These are phyloP conservation scores for Chroicocephalus ridibundus DNA, from an alignment of 2,113 vertebrate genomes.

Conservation along the genomic window DNA sequence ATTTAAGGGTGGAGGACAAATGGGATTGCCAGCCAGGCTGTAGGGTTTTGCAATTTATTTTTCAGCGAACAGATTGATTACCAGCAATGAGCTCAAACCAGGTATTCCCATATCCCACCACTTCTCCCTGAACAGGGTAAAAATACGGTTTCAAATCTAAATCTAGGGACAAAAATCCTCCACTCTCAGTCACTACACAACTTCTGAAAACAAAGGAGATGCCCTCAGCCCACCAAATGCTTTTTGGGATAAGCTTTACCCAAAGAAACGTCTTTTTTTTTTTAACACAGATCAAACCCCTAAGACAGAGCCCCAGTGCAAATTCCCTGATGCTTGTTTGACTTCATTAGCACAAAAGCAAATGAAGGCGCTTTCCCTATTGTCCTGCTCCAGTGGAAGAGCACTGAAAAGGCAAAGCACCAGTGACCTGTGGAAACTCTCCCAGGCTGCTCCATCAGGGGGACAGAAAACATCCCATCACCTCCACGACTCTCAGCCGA, in stretches of 20 bases:
- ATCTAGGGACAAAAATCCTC: background rate
- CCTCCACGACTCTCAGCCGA: background rate
- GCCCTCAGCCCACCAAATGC: background rate
- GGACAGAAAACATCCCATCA: background rate
- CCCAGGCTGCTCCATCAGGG: constrained; percentile 1
- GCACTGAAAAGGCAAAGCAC: constrained; percentile 38
- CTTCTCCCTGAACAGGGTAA: background rate
- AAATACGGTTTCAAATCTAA: background rate
- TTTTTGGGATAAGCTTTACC: constrained; percentile 28
- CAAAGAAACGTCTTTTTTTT: background rate
- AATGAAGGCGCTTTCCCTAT: constrained; percentile 34
- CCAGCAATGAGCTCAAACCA: background rate
- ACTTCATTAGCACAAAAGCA: constrained; percentile 58
- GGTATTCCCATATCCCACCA: background rate
- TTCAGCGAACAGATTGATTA: background rate
- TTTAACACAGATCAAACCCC: background rate
- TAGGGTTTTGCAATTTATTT: background rate
- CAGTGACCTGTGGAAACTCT: constrained; percentile 49
- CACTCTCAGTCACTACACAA: background rate
- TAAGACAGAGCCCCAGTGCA: constrained; percentile 10
- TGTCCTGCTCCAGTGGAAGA: constrained; percentile 26
- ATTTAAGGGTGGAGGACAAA: background rate
- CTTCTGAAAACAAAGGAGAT: background rate
- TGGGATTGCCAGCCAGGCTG: background rate
- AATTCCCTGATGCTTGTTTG: constrained; percentile 54